phyloP scores from a whole-genome alignment of 2,888 invertebrate species.

The Latrodectus hesperus region DNA sequence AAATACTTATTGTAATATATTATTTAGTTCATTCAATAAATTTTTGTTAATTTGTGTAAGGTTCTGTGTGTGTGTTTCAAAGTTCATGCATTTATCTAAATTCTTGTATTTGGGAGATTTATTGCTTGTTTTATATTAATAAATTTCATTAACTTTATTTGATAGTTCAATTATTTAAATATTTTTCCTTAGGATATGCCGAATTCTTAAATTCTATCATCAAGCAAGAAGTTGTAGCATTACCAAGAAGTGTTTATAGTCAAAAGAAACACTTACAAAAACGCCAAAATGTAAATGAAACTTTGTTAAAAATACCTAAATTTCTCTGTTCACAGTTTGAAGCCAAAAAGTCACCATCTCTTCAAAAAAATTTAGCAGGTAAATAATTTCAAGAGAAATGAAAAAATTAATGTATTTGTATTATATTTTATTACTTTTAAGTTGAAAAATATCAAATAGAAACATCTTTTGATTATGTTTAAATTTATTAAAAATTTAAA shows the following conservation, averaged over 20 bases:
- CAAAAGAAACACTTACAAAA: constrained; percentile 47
- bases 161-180: background rate
- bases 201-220: constrained; percentile 46
- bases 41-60: no score
- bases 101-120: no score
- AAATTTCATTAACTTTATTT: background rate
- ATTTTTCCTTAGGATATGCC: constrained; percentile 37
- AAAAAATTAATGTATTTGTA: no score
- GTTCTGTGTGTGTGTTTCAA: no score
- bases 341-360: constrained; percentile 38
- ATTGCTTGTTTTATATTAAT: background rate
- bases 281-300: constrained; percentile 40
- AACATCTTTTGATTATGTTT: no score
- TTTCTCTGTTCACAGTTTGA: constrained; percentile 53
- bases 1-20: no score
- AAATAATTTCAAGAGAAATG: background rate
- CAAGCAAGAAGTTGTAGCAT: constrained; percentile 46
- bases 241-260: constrained; percentile 62
- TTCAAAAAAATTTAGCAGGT: constrained; percentile 65
- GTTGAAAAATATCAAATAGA: no score
- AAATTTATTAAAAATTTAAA: no score
- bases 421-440: no score
- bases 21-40: no score
- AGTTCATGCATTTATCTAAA: no score
- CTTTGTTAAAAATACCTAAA: constrained; percentile 50